phyloP scores from a whole-genome alignment of 2,888 invertebrate genomes.

The Mythimna lalbum region DNA sequence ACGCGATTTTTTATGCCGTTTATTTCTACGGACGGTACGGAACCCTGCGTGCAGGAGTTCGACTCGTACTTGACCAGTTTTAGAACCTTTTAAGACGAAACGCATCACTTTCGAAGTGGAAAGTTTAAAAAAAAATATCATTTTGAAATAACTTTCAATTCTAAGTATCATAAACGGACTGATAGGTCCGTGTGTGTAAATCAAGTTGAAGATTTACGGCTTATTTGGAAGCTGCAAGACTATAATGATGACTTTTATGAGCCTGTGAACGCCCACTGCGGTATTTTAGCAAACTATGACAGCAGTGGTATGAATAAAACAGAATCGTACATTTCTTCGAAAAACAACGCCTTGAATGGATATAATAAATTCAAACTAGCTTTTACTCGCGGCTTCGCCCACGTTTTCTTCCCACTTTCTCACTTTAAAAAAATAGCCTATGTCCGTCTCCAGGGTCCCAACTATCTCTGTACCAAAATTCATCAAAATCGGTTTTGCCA shows the following conservation, averaged over 20 bases:
- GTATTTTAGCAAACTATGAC: neutral
- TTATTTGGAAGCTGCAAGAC: neutral
- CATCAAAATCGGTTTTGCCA: too few species aligned
- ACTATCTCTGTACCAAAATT: too few species aligned
- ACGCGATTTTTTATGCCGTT: too few species aligned
- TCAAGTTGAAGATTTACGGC: conserved; percentile 6
- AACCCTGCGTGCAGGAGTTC: too few species aligned
- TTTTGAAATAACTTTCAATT: neutral
- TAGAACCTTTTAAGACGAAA: neutral
- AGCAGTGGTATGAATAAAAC: neutral
- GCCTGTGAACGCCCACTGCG: neutral
- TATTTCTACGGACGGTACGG: too few species aligned
- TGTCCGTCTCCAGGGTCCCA: too few species aligned
- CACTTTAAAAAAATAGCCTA: too few species aligned
- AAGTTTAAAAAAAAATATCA: too few species aligned
- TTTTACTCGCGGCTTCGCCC: too few species aligned
- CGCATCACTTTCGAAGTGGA: neutral
- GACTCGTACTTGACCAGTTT: too few species aligned
- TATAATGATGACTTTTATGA: neutral
- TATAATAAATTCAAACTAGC: too few species aligned
- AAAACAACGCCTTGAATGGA: neutral
- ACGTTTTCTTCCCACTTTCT: too few species aligned
- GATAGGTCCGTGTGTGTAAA: neutral
- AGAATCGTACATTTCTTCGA: neutral
- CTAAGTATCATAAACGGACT: neutral